Base-by-base conservation (phyloP, 1,140 invertebrate genomes). In the Lysiphlebus fabarum region DNA sequence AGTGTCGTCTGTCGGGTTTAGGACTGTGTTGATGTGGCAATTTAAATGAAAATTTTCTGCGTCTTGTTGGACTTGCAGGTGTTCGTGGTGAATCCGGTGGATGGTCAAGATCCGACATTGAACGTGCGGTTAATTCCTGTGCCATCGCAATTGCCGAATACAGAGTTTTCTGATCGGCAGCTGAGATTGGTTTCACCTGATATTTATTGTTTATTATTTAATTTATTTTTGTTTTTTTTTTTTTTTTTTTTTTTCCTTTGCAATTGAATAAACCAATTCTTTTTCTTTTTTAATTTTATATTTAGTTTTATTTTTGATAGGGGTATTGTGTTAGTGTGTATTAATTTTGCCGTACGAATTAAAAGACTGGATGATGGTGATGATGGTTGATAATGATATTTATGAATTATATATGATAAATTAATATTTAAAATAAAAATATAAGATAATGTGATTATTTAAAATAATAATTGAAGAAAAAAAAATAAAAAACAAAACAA, bases 141-240 rank as follows among this genome's bases (percentile, higher is more conserved):
- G 94, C 94, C 78, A 96, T 84, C 37, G 91, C 93, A 62, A 97
- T 96, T 6, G 95, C 95, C 45, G 90, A 90, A 66, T 98, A 93
- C 36, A 98, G 81, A n/a, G 91, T 93, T 72, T 89, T 91, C 71
- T 95, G 86, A 75, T 98, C 95, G 59, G 94, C 90, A 0, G 93
- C 90, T 17, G 95, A 97, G 77, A 98, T 96, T 10, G 90, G 92
- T 76, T 97, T 97, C 50, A 98, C 90, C 83, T 85, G 66, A 53
- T 37, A 17, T 43, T 45, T 59, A 48, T 42, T 66, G 53, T 37
- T 49, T 56, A 37, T 9, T 57, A 34, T 12, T 8, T 56, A 47
- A 44, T 10, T 53, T 8, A 58, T 48, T 38, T 57, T 33, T 49
- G 7, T 8, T 40, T 44, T n/a, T n/a, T n/a, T n/a, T n/a, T n/a